A percentile compares a stretch with the other conserved stretches of the same genome.
Conservation (phyloP, 2,797 vertebrate genomes). For the Chaetophractus vellerosus region DNA sequence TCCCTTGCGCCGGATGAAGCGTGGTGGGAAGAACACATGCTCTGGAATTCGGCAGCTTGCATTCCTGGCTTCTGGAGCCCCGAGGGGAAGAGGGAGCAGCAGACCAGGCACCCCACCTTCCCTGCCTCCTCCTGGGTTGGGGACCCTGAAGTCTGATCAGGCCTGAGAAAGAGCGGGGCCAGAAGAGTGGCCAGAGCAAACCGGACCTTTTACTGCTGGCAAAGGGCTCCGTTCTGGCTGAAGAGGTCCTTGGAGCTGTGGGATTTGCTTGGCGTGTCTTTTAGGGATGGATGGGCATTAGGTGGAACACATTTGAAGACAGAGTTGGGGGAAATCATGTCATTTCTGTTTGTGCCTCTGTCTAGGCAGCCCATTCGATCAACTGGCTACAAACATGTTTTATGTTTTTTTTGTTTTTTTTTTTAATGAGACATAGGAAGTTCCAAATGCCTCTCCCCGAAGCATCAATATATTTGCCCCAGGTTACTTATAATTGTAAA, state of each 20-base stretch:
- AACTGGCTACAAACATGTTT: background rate
- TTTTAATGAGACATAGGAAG: background rate
- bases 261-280: background rate
- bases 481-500: background rate
- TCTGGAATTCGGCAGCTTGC: background rate
- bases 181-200: background rate
- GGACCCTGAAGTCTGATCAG: too few relatives aligned
- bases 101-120: fast-evolving
- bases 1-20: background rate
- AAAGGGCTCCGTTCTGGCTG: background rate
- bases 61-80: fast-evolving
- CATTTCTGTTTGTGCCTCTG: background rate
- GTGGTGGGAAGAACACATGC: background rate
- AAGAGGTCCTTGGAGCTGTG: too few relatives aligned
- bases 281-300: background rate
- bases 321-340: background rate
- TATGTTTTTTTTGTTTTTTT: background rate
- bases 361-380: background rate
- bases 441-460: background rate
- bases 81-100: background rate
- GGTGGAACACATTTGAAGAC: background rate
- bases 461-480: background rate
- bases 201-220: too few relatives aligned
- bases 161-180: background rate
- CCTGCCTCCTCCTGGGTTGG: fast-evolving